Conservation (phyloP, 2,888 invertebrate species). For the Drosophila bunnanda region DNA sequence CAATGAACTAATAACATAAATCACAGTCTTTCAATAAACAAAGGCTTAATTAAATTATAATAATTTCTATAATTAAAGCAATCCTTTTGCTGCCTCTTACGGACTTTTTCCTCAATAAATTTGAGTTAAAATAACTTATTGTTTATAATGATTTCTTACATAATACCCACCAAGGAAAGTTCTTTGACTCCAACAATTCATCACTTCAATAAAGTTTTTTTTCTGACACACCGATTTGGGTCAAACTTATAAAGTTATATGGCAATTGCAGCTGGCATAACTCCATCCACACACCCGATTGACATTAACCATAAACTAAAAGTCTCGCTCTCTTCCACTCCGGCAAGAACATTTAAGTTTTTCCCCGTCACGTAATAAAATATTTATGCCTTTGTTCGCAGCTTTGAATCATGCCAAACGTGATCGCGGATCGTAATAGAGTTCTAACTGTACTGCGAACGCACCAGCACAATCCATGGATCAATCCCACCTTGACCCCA, state of each 20-base stretch:
- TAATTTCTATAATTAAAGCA: too few relatives aligned
- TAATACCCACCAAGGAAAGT: neutral
- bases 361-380: constrained; percentile 59
- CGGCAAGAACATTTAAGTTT: constrained; percentile 7
- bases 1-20: constrained; percentile 1
- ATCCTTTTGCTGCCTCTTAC: too few relatives aligned
- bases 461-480: constrained; percentile 39
- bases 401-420: constrained; percentile 61
- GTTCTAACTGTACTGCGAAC: constrained; percentile 70
- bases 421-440: constrained; percentile 59
- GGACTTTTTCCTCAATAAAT: too few relatives aligned
- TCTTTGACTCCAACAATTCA: neutral
- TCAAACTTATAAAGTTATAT: constrained; percentile 34
- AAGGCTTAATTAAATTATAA: neutral
- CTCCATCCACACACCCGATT: constrained; percentile 14
- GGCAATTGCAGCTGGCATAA: constrained; percentile 35
- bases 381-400: constrained; percentile 45
- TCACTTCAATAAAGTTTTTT: constrained; percentile 26
- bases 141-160: neutral
- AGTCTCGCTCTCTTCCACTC: constrained; percentile 16
- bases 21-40: neutral
- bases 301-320: constrained; percentile 39
- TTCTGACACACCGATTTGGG: constrained; percentile 28
- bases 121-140: neutral
- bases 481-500: constrained; percentile 63